These are phyloP conservation scores for Aptenodytes patagonicus DNA, from an alignment of 2,113 vertebrate species.

Conservation along the genomic window DNA sequence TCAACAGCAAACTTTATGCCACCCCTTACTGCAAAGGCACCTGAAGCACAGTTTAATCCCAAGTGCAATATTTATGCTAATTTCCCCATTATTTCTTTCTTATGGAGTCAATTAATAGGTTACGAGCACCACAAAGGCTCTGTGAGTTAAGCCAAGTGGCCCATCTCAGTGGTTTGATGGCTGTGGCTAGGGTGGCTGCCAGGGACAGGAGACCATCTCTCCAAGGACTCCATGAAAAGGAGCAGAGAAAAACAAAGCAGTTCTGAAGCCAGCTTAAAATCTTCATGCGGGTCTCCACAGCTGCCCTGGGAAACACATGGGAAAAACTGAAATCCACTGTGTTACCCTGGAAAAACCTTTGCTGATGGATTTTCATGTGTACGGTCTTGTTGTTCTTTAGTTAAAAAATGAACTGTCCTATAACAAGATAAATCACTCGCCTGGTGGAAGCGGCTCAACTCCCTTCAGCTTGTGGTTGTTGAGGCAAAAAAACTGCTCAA, in stretches of 20 bases:
- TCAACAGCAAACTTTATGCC: not conserved
- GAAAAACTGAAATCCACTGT: not conserved
- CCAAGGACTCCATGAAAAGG: not conserved
- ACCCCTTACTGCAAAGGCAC: not conserved
- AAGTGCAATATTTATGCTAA: not conserved
- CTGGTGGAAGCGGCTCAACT: not conserved
- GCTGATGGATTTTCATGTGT: slow-evolving; percentile 10
- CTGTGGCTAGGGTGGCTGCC: accelerated
- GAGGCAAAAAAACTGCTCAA: not conserved
- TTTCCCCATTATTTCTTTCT: not conserved
- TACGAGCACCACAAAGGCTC: not conserved
- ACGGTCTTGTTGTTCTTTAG: not conserved
- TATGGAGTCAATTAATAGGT: not conserved
- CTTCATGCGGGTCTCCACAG: not conserved
- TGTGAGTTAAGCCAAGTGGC: not conserved
- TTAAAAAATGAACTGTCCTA: not conserved
- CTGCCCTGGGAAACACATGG: not conserved
- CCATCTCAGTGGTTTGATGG: not conserved
- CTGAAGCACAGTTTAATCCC: not conserved
- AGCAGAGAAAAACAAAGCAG: not conserved
- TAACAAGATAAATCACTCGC: not conserved
- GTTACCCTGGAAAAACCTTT: not conserved
- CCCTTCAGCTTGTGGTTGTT: not conserved
- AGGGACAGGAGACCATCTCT: not conserved
- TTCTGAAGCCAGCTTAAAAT: not conserved